A percentile compares a stretch with the other conserved stretches of the same genome.
Conservation (phyloP, 1,140 invertebrate species). For the Cheumatopsyche charites region DNA sequence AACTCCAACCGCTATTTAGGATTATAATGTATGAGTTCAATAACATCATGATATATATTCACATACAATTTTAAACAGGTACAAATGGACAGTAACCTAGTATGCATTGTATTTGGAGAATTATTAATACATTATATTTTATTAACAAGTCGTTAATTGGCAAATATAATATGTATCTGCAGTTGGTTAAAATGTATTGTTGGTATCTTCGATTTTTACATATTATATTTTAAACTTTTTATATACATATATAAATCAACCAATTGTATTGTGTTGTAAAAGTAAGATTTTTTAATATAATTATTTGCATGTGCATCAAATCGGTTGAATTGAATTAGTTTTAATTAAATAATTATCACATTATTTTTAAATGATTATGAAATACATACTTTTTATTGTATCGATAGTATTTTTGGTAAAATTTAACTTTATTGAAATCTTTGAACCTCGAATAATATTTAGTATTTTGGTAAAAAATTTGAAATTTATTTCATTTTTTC, state of each 20-base stretch:
- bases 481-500: too few species aligned
- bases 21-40: slow-evolving; percentile 14
- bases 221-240: slow-evolving; percentile 9
- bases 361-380: neutral
- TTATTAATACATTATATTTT: slow-evolving; percentile 13
- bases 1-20: slow-evolving; percentile 46
- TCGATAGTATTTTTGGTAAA: neutral
- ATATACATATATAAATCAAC: neutral
- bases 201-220: slow-evolving; percentile 2
- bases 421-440: too few species aligned
- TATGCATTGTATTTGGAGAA: slow-evolving; percentile 4
- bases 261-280: slow-evolving; percentile 7
- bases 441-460: neutral
- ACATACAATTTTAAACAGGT: slow-evolving; percentile 33
- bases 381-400: neutral
- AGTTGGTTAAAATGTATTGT: slow-evolving; percentile 17
- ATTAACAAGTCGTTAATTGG: slow-evolving; percentile 15
- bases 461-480: neutral
- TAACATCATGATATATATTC: slow-evolving; percentile 9
- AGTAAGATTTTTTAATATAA: neutral
- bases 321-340: slow-evolving; percentile 9
- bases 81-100: slow-evolving; percentile 43
- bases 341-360: slow-evolving; percentile 13
- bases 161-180: neutral
- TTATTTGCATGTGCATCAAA: slow-evolving; percentile 20